Base-by-base conservation (phyloP, 1,140 invertebrate species). In the Bombus soroeensis region DNA sequence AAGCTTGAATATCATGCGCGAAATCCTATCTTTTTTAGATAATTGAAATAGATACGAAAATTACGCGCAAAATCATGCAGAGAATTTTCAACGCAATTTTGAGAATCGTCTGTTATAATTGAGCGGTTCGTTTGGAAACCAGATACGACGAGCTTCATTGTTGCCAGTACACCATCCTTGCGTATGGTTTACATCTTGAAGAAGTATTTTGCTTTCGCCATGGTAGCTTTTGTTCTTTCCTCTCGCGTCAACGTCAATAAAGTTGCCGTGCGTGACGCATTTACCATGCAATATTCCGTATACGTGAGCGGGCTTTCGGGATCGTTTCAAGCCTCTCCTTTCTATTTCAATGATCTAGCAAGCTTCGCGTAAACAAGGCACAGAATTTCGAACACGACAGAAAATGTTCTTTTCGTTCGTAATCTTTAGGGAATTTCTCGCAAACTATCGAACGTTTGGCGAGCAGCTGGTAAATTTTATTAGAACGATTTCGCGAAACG, bases 181-280 rank as follows among this genome's bases (percentile, higher is more conserved):
- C 13, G 13, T 12, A 22, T n/a, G 25, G 15, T 39, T 83, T 32
- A 8, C 15, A 28, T 76, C 53, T n/a, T 34, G 64, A 39, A 53
- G 59, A 53, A 18, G 41, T 32, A 6, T 74, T n/a, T 43, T 39
- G 41, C 28, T 47, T 39, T 47, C 32, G 32, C 15, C 13, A 3
- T 4, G 47, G 13, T 13, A 34, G 4, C 43, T 76, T 53, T 83
- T 53, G 32, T 66, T 32, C 59, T 79, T 59, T 70, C 53, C 37
- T 18, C 66, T 71, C 82, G 22, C 75, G 75, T 70, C 47, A 6
- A 9, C 47, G 75, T 39, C 75, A n/a, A 84, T 84, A 47, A 79
- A 66, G 43, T 66, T 53, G 9, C 39, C 73, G 62, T 66, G 59
- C 81, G 81, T 83, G 59, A 68, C 18, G 59, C 43, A 53, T 28